These are phyloP conservation scores for Bryconaethiops microstoma DNA, from an alignment of 2,797 vertebrate genomes.

Conservation along the genomic window DNA sequence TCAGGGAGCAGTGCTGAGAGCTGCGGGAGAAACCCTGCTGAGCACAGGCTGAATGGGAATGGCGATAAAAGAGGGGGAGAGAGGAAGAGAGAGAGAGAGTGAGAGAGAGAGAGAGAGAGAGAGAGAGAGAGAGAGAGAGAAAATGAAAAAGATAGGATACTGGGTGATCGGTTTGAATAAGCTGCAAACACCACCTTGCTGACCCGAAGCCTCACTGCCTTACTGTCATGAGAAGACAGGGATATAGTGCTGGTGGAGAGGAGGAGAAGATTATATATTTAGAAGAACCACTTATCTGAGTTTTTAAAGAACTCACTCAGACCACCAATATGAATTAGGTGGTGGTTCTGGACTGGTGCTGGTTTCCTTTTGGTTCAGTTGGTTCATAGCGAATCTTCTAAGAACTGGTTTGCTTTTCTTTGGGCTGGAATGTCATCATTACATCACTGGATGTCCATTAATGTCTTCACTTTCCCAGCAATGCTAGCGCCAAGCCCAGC, in stretches of 20 bases:
- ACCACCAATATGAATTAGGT: no score
- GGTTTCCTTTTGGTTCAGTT: no score
- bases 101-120: conserved; percentile 22
- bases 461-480: no score
- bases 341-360: no score
- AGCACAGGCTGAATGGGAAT: conserved; percentile 45
- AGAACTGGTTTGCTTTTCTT: no score
- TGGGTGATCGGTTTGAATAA: conserved; percentile 23
- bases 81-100: conserved; percentile 32
- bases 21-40: conserved; percentile 33
- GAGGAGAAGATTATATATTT: not conserved
- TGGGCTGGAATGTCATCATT: no score
- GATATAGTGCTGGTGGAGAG: not conserved
- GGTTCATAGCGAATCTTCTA: no score
- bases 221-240: conserved; percentile 25
- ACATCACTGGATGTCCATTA: no score
- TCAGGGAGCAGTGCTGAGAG: conserved; percentile 53
- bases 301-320: no score
- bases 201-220: conserved; percentile 11
- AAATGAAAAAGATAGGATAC: conserved; percentile 39
- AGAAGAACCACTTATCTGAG: no score
- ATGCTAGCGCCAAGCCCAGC: no score
- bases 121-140: conserved; percentile 39
- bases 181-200: conserved; percentile 19
- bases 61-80: conserved; percentile 33